phyloP scores from a whole-genome alignment of 1,140 invertebrate genomes.

The Atta cephalotes region DNA sequence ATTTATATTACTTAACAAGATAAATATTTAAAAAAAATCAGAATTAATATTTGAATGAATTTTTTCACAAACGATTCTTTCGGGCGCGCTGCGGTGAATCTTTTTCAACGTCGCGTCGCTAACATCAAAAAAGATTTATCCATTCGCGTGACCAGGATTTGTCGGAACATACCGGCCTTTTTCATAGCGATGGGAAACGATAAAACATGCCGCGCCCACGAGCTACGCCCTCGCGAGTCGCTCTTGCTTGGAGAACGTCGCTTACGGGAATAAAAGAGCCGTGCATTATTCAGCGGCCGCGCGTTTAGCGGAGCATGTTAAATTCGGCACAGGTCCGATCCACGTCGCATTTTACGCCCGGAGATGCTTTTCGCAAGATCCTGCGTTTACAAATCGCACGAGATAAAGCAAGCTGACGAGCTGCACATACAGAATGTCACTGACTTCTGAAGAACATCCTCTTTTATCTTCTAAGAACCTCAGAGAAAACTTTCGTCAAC shows the following conservation, averaged over 20 bases:
- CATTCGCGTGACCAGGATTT: constrained; percentile 32
- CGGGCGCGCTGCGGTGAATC: not conserved
- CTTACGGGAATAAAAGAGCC: constrained; percentile 36
- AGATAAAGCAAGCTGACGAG: constrained; percentile 25
- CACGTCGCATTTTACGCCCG: constrained; percentile 31
- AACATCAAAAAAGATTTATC: constrained; percentile 30
- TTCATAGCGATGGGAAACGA: constrained; percentile 29
- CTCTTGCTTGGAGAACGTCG: not conserved
- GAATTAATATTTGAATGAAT: too few relatives aligned
- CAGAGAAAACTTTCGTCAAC: not conserved
- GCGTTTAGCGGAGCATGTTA: constrained; percentile 42
- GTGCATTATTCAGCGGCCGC: constrained; percentile 42
- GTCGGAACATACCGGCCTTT: constrained; percentile 17
- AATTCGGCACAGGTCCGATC: constrained; percentile 6
- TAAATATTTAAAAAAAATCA: not conserved
- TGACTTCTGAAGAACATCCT: not conserved
- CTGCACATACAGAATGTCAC: not conserved
- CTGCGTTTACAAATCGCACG: constrained; percentile 20
- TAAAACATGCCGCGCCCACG: constrained; percentile 31
- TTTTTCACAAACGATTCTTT: not conserved
- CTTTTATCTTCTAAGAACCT: not conserved
- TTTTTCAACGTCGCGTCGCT: not conserved
- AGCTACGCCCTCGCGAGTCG: constrained; percentile 28
- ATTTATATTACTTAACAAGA: not conserved
- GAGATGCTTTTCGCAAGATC: constrained; percentile 7